Evolutionary conservation across 2,113 vertebrate genomes (phyloP).

Genomic region (Caracal caracal): DNA sequence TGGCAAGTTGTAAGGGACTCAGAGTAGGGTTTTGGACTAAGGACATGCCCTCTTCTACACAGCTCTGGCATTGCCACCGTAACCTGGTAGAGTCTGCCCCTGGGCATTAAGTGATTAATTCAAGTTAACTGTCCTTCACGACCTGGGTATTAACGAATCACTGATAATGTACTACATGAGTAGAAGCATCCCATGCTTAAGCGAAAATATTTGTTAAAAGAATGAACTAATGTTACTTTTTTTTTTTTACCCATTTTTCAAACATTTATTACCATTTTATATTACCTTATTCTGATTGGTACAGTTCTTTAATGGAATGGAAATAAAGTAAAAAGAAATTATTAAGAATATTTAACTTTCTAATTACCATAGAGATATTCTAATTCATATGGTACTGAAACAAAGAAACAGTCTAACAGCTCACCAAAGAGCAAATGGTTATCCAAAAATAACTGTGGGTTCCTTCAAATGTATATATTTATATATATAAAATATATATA

Average conservation of each 20-base stretch:
- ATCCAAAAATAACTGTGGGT: background rate
- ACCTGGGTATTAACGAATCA: background rate
- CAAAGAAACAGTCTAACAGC: background rate
- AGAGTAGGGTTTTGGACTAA: background rate
- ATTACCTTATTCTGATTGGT: background rate
- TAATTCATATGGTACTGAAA: background rate
- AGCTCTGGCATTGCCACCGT: background rate
- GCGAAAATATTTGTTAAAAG: conserved; percentile 27
- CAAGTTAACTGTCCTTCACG: background rate
- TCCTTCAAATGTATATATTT: background rate
- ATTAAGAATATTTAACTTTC: conserved; percentile 7
- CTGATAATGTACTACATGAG: background rate
- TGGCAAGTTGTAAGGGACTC: background rate
- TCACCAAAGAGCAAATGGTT: background rate
- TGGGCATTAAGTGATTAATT: background rate
- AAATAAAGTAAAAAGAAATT: background rate
- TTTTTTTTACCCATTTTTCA: background rate
- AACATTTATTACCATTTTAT: background rate
- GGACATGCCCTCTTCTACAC: background rate
- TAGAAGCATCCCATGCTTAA: background rate
- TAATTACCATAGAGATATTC: background rate
- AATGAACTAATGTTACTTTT: background rate
- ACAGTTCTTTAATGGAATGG: background rate
- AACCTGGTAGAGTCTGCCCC: background rate
- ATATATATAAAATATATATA: no score